A percentile compares a stretch with the other conserved stretches of the same genome.
phyloP scores from a whole-genome alignment of 2,113 vertebrate species.

The Stegostoma tigrinum region DNA sequence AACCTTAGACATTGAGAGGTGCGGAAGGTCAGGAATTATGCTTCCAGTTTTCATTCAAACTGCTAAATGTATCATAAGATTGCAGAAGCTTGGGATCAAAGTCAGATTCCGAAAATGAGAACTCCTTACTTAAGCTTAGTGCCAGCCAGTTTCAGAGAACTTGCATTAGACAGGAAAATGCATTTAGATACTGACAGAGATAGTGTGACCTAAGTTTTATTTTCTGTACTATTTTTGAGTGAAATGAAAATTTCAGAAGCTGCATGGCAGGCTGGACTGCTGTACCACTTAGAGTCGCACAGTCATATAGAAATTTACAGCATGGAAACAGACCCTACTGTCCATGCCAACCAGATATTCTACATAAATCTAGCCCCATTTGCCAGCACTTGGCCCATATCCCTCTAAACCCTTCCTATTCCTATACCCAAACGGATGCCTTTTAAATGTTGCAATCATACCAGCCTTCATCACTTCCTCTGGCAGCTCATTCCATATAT shows the following conservation, averaged over 20 bases:
- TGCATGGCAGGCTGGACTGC: neutral
- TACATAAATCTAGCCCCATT: no score
- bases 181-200: neutral
- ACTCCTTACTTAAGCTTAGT: neutral
- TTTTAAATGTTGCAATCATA: no score
- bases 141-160: neutral
- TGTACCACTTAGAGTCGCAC: neutral
- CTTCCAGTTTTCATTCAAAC: neutral
- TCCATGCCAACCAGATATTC: no score
- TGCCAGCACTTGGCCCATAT: no score
- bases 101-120: neutral
- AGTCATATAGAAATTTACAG: no score
- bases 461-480: no score
- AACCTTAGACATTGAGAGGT: neutral
- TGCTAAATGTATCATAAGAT: neutral
- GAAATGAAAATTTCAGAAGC: neutral
- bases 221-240: neutral
- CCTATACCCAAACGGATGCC: no score
- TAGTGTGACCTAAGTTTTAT: neutral
- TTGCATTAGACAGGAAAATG: neutral
- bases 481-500: no score
- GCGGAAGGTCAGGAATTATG: neutral
- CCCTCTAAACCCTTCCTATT: no score
- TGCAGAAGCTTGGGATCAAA: neutral
- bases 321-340: no score